phyloP scores from a whole-genome alignment of 2,797 vertebrate genomes.

The Halcyon smyrnensis region DNA sequence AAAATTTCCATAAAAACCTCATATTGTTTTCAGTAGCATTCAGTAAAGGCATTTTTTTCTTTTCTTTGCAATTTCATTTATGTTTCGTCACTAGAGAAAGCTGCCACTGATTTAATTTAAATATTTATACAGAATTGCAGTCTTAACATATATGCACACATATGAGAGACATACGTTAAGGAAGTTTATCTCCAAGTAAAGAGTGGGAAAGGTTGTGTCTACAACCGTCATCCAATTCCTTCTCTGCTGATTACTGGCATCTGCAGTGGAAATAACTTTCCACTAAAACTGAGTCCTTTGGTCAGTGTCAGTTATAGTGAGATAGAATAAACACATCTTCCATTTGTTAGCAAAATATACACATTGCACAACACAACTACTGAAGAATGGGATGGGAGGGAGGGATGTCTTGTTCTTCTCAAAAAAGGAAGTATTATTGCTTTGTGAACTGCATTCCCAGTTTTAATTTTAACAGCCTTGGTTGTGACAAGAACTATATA shows the following conservation, averaged over 20 bases:
- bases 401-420: background rate
- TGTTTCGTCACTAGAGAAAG: constrained; percentile 34
- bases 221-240: background rate
- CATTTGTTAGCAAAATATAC: background rate
- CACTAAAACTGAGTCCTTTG: background rate
- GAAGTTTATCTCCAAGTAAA: constrained; percentile 9
- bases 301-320: background rate
- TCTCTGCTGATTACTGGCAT: constrained; percentile 44
- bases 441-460: background rate
- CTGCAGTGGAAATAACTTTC: constrained; percentile 33
- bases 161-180: background rate
- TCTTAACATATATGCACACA: constrained; percentile 2
- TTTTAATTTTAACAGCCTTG: background rate
- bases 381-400: background rate
- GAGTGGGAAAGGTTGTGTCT: constrained; percentile 19
- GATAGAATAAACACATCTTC: background rate
- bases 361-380: background rate
- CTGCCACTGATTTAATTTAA: constrained; percentile 70
- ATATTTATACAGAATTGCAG: constrained; percentile 61
- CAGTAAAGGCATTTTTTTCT: constrained; percentile 29
- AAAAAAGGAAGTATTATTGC: background rate
- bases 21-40: constrained; percentile 34
- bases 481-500: background rate
- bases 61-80: constrained; percentile 59
- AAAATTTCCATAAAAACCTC: constrained; percentile 27